Base-by-base conservation (phyloP, 2,113 vertebrate genomes). In the Naja naja region DNA sequence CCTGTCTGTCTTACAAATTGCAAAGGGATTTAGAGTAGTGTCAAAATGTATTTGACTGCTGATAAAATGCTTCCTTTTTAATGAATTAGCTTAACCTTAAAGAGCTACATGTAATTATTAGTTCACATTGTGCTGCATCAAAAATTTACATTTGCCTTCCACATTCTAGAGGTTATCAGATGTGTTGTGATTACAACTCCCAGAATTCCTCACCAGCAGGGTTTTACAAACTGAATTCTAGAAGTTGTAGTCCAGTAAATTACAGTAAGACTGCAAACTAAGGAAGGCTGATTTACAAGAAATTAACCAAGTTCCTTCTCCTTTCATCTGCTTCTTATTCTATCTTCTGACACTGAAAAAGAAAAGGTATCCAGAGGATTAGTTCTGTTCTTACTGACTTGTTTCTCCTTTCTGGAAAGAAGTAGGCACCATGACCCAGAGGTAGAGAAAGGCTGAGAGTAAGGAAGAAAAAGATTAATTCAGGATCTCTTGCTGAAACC, bases 1-100 rank as follows among this genome's bases (percentile, higher is more conserved):
- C 20, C 47, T 87, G 91, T 90, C 88, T 89, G 92, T 92, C 85
- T 39, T 88, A 95, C 90, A 96, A 95, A 94, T 89, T 96, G 95
- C 93, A 95, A 58, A 89, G 89, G 94, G 91, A 60, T 49, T 90
- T 47, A 60, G 43, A 93, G 12, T 90, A 54, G 22, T 85, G 27
- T 27, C 45, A 53, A 85, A 92, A 53, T 85, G 22, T 43, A 88
- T 85, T 85, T 89, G 91, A 85, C 39, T 47, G 64, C 92, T 89
- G 92, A 92, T 89, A 92, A 89, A 89, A 85, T 89, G 90, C 94
- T 96, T 87, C 69, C 58, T 88, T 95, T 93, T 85, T 93, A 91
- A 47, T 89, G 4, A 53, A 88, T 94, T 93, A 90, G 87, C 87
- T 95, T 85, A 92, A 92, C 52, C 39, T 92, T 39, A 69, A 85